phyloP scores from a whole-genome alignment of 2,113 vertebrate species.

The Mandrillus leucophaeus region DNA sequence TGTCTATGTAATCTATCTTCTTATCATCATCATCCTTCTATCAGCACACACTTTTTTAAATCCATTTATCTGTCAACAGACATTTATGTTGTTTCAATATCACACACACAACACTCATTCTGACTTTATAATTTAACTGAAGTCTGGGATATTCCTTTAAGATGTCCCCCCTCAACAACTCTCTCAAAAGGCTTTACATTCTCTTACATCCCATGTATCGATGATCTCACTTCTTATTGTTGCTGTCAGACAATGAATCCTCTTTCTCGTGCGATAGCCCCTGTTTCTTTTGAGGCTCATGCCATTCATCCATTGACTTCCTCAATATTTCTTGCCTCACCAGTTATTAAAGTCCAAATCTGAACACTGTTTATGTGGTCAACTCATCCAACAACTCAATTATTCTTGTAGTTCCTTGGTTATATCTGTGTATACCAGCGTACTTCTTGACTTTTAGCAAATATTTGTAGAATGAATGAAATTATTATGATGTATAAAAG shows the following conservation, averaged over 20 bases:
- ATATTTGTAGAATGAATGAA: conserved; percentile 27
- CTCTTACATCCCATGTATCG: neutral
- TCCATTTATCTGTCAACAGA: neutral
- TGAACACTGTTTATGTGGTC: neutral
- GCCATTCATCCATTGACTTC: neutral
- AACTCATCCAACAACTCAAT: neutral
- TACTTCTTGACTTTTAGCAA: neutral
- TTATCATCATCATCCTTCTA: neutral
- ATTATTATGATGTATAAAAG: neutral
- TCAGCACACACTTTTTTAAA: neutral
- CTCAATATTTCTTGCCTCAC: neutral
- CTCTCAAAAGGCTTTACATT: neutral
- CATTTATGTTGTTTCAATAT: neutral
- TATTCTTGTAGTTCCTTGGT: neutral
- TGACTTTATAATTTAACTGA: neutral
- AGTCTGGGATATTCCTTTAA: neutral
- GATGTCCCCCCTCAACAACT: neutral
- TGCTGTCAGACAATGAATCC: neutral
- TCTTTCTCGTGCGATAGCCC: neutral
- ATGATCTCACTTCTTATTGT: neutral
- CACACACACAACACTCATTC: neutral
- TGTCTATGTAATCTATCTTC: neutral
- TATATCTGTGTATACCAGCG: neutral
- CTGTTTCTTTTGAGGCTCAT: neutral
- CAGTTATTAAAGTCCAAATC: neutral